Evolutionary conservation across 2,888 invertebrate genomes (phyloP), one percentile per base, ranked within the genome.

Genomic region (Eurytoma adleriae): DNA sequence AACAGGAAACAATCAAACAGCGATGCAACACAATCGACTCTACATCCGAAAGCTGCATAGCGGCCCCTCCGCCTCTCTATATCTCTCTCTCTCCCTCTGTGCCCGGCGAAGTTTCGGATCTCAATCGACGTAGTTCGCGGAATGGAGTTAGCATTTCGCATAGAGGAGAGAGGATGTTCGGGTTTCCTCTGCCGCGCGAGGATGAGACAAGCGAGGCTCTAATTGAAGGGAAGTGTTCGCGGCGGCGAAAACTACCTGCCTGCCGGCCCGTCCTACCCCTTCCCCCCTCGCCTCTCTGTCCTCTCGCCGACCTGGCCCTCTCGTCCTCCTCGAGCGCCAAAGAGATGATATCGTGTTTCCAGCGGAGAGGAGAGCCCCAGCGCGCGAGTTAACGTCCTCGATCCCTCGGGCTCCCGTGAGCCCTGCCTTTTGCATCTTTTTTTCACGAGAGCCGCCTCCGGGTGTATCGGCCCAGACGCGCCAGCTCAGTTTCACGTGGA

Each of bases 141-240:
- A 48, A 13, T 18, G 30, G 78, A 78, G 78, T 78, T 72, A 66
- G 70, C 59, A 72, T 78, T 78, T 72, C 67, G 30, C 67, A 67
- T 20, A 48, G 13, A 40, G 40, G 40, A 40, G 40, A 7, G 40
- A 40, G 14, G 27, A 27, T 56, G 67, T 50, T 78, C 50, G 61
- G 50, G 70, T 74, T 78, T 78, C 66, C 66, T n/a, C 20, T 27
- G 48, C n/a, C 40, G 48, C 20, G 18, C 64, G 14, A 66, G 14
- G 24, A 54, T 24, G 61, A 74, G 68, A 75, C 69, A 59, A 76
- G 72, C 20, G 48, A 16, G 76, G 59, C 62, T 81, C 79, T 81
- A 83, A 83, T 83, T 83, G 81, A 83, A 81, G 81, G 75, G 83
- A 83, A 83, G 81, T 78, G 83, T 79, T 81, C 81, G 81, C 69